Percentiles rank a stretch among this genome's conserved stretches.
Evolutionary conservation across 1,140 invertebrate species (phyloP).

Genomic region (Drosophila prosaltans): DNA sequence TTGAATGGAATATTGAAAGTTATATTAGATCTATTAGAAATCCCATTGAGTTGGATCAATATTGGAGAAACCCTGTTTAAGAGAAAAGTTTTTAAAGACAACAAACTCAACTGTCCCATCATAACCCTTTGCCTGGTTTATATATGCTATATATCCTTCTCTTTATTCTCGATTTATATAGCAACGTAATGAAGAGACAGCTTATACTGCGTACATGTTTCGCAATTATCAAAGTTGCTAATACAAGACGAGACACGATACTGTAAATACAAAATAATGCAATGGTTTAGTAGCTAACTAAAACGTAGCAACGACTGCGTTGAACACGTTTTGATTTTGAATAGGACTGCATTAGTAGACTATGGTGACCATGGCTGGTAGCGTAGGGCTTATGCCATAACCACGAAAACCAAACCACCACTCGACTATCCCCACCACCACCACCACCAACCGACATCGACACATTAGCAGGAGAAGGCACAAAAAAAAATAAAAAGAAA

Average conservation of each 20-base stretch:
- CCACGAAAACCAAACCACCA: conserved; percentile 1
- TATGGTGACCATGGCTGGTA: background rate
- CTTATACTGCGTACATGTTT: conserved; percentile 20
- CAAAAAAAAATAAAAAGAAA: conserved; percentile 4
- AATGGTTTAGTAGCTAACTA: conserved; percentile 1
- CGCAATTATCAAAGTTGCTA: conserved; percentile 34
- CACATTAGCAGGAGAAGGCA: background rate
- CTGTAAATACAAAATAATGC: background rate
- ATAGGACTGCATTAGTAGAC: conserved; percentile 69
- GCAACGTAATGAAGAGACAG: conserved; percentile 48
- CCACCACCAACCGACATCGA: background rate
- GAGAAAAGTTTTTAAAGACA: too few relatives aligned
- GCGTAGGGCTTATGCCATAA: conserved; percentile 68
- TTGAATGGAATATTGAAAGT: too few relatives aligned
- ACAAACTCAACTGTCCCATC: too few relatives aligned
- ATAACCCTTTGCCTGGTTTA: too few relatives aligned
- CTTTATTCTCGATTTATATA: conserved; percentile 30
- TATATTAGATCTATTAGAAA: too few relatives aligned
- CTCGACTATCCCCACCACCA: conserved; percentile 28
- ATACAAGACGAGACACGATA: background rate
- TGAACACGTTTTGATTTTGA: conserved; percentile 78
- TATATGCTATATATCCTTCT: too few relatives aligned
- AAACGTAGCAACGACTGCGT: conserved; percentile 24
- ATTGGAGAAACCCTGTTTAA: too few relatives aligned
- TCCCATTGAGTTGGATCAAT: too few relatives aligned